phyloP scores from a whole-genome alignment of 2,888 invertebrate species.

The Sinotaia quadrata region DNA sequence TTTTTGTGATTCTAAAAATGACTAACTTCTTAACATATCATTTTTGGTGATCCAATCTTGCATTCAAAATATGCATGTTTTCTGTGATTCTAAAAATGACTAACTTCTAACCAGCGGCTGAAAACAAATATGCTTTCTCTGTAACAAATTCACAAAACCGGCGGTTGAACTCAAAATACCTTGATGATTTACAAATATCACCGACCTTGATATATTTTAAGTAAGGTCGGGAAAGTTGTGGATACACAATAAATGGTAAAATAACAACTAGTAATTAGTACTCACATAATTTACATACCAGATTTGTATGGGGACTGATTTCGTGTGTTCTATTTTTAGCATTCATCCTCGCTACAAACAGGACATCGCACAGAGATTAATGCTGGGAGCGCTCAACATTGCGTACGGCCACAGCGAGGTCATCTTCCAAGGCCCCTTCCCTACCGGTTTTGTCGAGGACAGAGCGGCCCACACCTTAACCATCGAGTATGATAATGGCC shows the following conservation, averaged over 20 bases:
- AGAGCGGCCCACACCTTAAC: slow-evolving; percentile 2
- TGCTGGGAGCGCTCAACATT: slow-evolving; percentile 50
- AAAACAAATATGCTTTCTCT: too few relatives aligned
- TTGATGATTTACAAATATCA: background rate
- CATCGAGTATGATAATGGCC: slow-evolving; percentile 41
- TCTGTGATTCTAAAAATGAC: too few relatives aligned
- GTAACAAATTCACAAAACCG: too few relatives aligned
- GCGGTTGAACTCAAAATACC: too few relatives aligned
- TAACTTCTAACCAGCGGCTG: too few relatives aligned
- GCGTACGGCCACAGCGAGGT: slow-evolving; percentile 51
- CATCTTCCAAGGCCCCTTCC: slow-evolving; percentile 54
- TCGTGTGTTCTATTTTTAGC: slow-evolving; percentile 35
- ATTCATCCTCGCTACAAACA: slow-evolving; percentile 58
- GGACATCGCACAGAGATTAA: slow-evolving; percentile 54
- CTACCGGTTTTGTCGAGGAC: slow-evolving; percentile 24
- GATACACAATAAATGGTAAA: background rate
- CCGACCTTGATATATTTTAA: too few relatives aligned
- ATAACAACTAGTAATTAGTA: background rate
- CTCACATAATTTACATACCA: background rate
- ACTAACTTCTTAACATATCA: too few relatives aligned
- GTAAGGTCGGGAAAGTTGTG: too few relatives aligned
- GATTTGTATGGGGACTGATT: too few relatives aligned
- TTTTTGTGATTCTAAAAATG: too few relatives aligned
- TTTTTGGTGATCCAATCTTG: too few relatives aligned
- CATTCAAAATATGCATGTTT: too few relatives aligned